phyloP scores from a whole-genome alignment of 2,888 invertebrate species.

The Monoplex corrugatus region DNA sequence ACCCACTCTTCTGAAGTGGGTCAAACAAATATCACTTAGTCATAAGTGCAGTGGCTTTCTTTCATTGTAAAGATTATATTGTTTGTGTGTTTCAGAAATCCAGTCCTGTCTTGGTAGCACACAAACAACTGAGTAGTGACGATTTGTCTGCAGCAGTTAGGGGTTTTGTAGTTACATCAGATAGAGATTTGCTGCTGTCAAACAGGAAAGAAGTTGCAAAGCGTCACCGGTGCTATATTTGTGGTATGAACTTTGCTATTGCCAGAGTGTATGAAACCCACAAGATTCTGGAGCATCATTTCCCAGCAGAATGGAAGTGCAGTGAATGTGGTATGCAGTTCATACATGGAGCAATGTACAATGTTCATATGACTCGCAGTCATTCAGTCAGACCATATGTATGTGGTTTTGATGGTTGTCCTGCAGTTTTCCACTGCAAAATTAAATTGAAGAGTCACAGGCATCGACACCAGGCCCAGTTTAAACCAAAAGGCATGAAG shows the following conservation, averaged over 20 bases:
- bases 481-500: neutral
- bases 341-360: constrained; percentile 22
- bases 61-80: neutral
- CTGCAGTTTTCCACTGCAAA: neutral
- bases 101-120: neutral
- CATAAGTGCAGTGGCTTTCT: too few species aligned
- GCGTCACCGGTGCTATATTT: constrained; percentile 24
- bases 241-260: constrained; percentile 19
- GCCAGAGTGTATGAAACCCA: constrained; percentile 35
- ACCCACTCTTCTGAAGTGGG: too few species aligned
- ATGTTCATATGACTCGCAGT: neutral
- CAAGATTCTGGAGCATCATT: constrained; percentile 39
- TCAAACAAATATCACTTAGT: neutral
- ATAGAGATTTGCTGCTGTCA: neutral
- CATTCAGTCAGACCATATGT: constrained; percentile 16
- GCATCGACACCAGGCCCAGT: neutral
- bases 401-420: neutral
- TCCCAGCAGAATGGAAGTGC: constrained; percentile 34
- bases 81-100: neutral
- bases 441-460: neutral
- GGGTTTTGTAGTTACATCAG: constrained; percentile 19
- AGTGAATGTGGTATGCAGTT: constrained; percentile 46
- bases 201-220: neutral
- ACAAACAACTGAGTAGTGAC: neutral
- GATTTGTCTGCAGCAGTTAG: neutral